These are phyloP conservation scores for Florisuga fusca DNA, from an alignment of 2,797 vertebrate genomes.

Conservation along the genomic window DNA sequence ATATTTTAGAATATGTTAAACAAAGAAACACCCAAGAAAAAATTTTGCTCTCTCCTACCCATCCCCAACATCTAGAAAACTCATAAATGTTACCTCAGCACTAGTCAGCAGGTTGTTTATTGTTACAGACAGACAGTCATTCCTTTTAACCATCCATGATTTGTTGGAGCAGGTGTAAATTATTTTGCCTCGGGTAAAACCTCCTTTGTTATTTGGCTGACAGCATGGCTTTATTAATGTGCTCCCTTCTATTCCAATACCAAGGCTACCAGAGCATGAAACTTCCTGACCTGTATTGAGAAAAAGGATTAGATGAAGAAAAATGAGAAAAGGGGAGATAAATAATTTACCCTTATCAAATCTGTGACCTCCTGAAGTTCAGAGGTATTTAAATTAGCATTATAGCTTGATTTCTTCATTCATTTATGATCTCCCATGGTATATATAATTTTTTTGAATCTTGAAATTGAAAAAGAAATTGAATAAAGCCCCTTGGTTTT, in stretches of 20 bases:
- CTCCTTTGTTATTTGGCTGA: not conserved
- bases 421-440: not conserved
- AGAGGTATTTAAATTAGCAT: not conserved
- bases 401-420: not conserved
- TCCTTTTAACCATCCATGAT: slow-evolving; percentile 4
- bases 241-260: slow-evolving; percentile 41
- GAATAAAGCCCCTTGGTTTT: not conserved
- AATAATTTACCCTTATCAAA: not conserved
- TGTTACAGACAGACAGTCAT: slow-evolving; percentile 55
- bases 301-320: not conserved
- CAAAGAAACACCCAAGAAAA: not conserved
- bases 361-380: not conserved
- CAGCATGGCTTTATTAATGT: slow-evolving; percentile 59
- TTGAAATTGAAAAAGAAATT: not conserved
- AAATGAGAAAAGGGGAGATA: not conserved
- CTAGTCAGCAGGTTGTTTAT: slow-evolving; percentile 50
- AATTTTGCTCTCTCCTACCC: not conserved
- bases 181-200: slow-evolving; percentile 12
- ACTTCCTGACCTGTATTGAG: slow-evolving; percentile 42
- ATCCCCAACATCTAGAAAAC: not conserved
- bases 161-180: slow-evolving; percentile 58
- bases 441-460: not conserved
- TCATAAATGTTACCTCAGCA: slow-evolving; percentile 65
- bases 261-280: slow-evolving; percentile 39
- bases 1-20: not conserved